Evolutionary conservation across 92 coral and sea anemone species (phyloP), one percentile per base, ranked within the genome.

Genomic region (Porites lobata): DNA sequence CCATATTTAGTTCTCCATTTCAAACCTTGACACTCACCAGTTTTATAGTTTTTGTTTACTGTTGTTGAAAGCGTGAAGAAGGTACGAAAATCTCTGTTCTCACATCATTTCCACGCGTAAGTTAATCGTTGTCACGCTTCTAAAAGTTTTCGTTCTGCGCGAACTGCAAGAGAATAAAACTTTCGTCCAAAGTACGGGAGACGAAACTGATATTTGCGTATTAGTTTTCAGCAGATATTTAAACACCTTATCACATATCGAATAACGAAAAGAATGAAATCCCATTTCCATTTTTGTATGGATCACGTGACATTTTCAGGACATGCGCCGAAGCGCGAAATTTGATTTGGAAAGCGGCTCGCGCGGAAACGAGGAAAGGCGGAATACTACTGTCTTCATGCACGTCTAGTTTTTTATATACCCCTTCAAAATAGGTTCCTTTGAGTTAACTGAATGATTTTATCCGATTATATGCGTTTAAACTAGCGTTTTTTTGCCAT

Each of bases 321-420:
- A 3, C 87, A 83, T 83, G 87, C 87, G 79, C 80, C 75, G 79
- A 38, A 93, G 98, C 98, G 98, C 96, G 96, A 93, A 93, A 95
- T 95, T 95, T 93, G 94, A 95, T 81, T 95, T 94, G 89, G 63
- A 22, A 19, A 65, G 67, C 77, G 75, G 78, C 63, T 51, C 22
- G 65, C 24, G 83, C 75, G 19, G 8, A 79, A 77, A 50, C 24
- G 69, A 50, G 65, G 80, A 63, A 76, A 12, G 24, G 32, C 13
- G 80, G 19, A 7, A 19, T 5, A 14, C 21, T 78, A 38, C 9
- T 21, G 75, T 73, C 87, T 73, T 73, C 72, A 24, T 29, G 20
- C 19, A 64, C 72, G 53, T 86, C 77, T 38, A 38, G 78, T 78
- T 77, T 74, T 80, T 73, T 63, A 63, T 50, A 50, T 1, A 14